Evolutionary conservation across 2,113 vertebrate species (phyloP).

Genomic region (Pavo muticus): DNA sequence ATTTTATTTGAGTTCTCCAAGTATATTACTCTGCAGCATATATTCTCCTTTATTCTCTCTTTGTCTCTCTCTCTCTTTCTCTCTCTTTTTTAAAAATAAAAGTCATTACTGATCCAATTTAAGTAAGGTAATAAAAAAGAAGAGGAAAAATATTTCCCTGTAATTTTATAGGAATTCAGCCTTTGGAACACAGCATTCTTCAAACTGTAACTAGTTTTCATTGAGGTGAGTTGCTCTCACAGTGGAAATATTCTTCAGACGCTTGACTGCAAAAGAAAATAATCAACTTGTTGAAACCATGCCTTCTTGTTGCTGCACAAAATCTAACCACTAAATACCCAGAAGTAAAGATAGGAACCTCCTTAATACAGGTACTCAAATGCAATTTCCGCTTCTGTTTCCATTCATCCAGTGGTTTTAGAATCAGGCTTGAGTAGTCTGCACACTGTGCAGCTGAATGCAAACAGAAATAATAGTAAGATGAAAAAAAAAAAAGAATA

Average conservation of each 20-base stretch:
- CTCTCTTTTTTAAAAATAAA: not conserved
- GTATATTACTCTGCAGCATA: not conserved
- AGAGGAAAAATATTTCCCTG: not conserved
- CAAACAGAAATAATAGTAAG: not conserved
- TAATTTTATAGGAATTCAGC: not conserved
- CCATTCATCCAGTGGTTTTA: not conserved
- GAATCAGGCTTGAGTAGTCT: not conserved
- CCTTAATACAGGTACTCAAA: not conserved
- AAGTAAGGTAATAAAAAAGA: constrained; percentile 2
- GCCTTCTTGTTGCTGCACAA: not conserved
- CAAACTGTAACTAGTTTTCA: not conserved
- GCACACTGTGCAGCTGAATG: not conserved
- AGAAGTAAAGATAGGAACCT: not conserved
- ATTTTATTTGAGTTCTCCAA: constrained; percentile 16
- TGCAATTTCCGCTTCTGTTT: not conserved
- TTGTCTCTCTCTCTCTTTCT: not conserved
- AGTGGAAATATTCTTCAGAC: constrained; percentile 35
- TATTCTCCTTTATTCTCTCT: not conserved
- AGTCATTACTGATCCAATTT: constrained; percentile 22
- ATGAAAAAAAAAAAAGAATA: not conserved
- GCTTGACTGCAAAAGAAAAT: constrained; percentile 2
- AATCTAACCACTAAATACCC: constrained; percentile 22
- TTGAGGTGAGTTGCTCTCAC: not conserved
- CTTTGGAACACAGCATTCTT: not conserved
- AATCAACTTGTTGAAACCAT: not conserved